Percentiles rank a stretch among this genome's conserved stretches.
Conservation (phyloP, 1,140 invertebrate species). For the Lutraria rhynchaena region DNA sequence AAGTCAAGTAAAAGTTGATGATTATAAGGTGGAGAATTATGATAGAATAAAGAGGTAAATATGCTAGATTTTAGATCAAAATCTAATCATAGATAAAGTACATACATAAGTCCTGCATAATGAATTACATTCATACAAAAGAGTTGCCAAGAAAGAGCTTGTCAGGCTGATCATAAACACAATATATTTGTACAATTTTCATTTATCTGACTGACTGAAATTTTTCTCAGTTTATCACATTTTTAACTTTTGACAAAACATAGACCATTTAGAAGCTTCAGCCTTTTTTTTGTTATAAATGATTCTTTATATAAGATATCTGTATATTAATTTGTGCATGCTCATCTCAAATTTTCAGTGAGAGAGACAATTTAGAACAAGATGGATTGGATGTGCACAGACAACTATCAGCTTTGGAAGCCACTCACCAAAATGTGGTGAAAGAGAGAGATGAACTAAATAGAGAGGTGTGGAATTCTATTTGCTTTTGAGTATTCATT, state of each 20-base stretch:
- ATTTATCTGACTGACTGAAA: too few species aligned
- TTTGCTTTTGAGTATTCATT: too few species aligned
- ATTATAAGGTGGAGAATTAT: conserved; percentile 81
- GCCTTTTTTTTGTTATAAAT: too few species aligned
- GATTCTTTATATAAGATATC: too few species aligned
- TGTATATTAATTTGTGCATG: too few species aligned
- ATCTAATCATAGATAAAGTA: neutral
- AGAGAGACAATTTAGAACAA: conserved; percentile 78
- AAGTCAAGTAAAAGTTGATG: conserved; percentile 73
- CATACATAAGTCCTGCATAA: neutral
- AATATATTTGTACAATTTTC: too few species aligned
- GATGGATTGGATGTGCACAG: conserved; percentile 76
- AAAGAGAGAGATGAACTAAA: conserved; percentile 80
- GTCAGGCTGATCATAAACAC: too few species aligned
- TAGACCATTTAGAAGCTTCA: too few species aligned
- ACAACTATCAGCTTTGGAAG: conserved; percentile 74
- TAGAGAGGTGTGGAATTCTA: conserved; percentile 72
- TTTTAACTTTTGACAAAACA: too few species aligned
- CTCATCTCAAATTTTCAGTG: conserved; percentile 75
- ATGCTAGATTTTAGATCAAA: neutral
- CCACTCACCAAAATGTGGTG: conserved; percentile 70
- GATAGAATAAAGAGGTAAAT: conserved; percentile 79
- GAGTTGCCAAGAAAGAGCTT: too few species aligned
- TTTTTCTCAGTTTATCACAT: too few species aligned
- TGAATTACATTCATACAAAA: neutral